Conservation (phyloP, 2,888 invertebrate genomes). For the Saturnia japonica region DNA sequence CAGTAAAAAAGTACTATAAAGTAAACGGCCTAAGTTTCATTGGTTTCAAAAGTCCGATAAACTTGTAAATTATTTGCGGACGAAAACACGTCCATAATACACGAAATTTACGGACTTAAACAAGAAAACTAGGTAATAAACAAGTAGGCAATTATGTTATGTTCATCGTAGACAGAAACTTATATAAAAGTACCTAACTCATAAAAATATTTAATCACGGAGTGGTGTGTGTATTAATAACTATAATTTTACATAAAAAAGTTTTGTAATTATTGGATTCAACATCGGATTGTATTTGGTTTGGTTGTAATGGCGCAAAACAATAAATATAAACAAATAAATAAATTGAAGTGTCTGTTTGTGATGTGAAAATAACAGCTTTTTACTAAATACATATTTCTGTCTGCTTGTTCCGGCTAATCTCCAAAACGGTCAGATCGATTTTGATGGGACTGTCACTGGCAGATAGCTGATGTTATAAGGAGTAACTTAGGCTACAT, state of each 20-base stretch:
- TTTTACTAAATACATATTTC: too few species aligned
- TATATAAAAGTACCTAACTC: not conserved
- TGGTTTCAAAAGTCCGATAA: not conserved
- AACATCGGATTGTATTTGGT: not conserved
- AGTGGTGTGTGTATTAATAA: not conserved
- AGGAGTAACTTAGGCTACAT: too few species aligned
- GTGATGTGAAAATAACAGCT: too few species aligned
- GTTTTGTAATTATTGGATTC: not conserved
- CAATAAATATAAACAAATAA: too few species aligned
- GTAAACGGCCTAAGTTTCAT: conserved; percentile 16
- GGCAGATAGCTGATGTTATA: too few species aligned
- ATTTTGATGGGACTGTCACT: too few species aligned
- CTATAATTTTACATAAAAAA: not conserved
- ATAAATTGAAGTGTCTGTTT: too few species aligned
- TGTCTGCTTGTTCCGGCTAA: too few species aligned
- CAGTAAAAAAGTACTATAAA: not conserved
- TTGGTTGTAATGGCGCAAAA: too few species aligned
- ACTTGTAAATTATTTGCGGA: conserved; percentile 22
- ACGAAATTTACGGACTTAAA: conserved; percentile 19
- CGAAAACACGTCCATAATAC: conserved; percentile 26
- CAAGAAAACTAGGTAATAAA: conserved; percentile 15
- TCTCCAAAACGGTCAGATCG: too few species aligned
- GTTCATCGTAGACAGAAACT: not conserved
- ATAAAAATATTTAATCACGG: not conserved
- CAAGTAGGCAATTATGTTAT: conserved; percentile 8